Base-by-base conservation (phyloP, 92 coral and sea anemone genomes). In the Blastomussa wellsi region DNA sequence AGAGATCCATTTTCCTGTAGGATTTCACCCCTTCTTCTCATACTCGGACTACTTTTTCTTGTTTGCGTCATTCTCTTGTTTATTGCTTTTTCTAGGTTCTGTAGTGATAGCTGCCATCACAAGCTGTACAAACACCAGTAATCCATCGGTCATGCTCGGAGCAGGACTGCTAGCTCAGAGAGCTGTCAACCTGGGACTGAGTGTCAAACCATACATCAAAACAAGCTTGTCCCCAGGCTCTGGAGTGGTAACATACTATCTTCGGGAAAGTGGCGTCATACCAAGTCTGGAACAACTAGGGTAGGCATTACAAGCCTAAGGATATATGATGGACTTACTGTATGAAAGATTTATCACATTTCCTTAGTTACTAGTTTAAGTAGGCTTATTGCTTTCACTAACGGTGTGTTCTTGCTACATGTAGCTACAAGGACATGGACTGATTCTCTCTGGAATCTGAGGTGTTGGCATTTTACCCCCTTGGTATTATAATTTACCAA, bases 71-170 rank as follows among this genome's bases (percentile, higher is more conserved):
- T n/a, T 55, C 0, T 3, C 26, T 55, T 20, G 62, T 55, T 55
- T 20, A 12, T 31, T 12, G 37, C 28, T n/a, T 59, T 29, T 26
- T 78, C 39, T 39, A 96, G 99, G 99, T 57, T 95, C 99, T 78
- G 98, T 96, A 9, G 98, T 94, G 75, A 96, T 96, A 59, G 92
- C 99, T 52, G 99, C 99, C 15, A 96, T 96, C 74, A 96, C 99
- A 5, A 96, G 99, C 70, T 96, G 99, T 84, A 96, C 99, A 42
- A 96, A 96, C 82, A 96, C 99, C 16, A 96, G 99, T 78, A 96
- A 96, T 53, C 99, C 99, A 38, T 96, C 99, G 13, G 99, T 96
- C 6, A 96, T 96, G 99, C 92, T 96, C 39, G 99, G 99, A 28
- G 98, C 99, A 38, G 99, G 99, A 38, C 66, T 96, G 53, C 64